These are phyloP conservation scores for Mola mola DNA, from an alignment of 2,113 vertebrate species.

Conservation along the genomic window DNA sequence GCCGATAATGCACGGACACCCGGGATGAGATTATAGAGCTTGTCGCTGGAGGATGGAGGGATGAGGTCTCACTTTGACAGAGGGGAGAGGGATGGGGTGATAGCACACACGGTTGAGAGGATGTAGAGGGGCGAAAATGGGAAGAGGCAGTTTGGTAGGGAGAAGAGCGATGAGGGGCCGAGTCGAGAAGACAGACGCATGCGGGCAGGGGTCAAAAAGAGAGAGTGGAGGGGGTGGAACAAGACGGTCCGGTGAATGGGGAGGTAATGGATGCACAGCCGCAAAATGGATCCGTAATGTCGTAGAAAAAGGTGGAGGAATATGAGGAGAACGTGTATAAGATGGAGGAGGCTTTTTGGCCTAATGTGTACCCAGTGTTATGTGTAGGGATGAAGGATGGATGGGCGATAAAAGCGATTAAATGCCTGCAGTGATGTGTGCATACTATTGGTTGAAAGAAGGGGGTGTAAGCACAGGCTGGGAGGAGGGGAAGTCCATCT, in stretches of 20 bases:
- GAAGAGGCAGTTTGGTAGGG: slow-evolving; percentile 9
- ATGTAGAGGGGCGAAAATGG: slow-evolving; percentile 37
- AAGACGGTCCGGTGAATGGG: not conserved
- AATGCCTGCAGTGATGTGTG: slow-evolving; percentile 19
- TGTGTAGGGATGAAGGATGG: slow-evolving; percentile 17
- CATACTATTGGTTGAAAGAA: not conserved
- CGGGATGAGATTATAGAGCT: slow-evolving; percentile 34
- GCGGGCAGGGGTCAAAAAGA: slow-evolving; percentile 26
- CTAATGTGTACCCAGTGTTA: slow-evolving; percentile 28
- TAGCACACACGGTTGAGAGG: slow-evolving; percentile 1
- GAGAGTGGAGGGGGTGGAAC: not conserved
- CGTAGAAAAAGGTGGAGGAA: slow-evolving; percentile 7
- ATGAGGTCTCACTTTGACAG: slow-evolving; percentile 38
- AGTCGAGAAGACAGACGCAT: slow-evolving; percentile 29
- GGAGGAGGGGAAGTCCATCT: not conserved
- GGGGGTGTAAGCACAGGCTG: not conserved
- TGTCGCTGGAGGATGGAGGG: slow-evolving; percentile 44
- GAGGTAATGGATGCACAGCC: slow-evolving; percentile 46
- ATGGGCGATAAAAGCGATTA: slow-evolving; percentile 17
- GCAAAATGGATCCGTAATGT: slow-evolving; percentile 38
- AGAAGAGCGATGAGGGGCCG: slow-evolving; percentile 50
- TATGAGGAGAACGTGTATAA: slow-evolving; percentile 10
- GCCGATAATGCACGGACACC: slow-evolving; percentile 8
- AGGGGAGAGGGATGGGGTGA: slow-evolving; percentile 43
- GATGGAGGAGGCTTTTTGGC: slow-evolving; percentile 34